Evolutionary conservation across 2,113 vertebrate species (phyloP), one percentile per base, ranked within the genome.

Genomic region (Gulo gulo): DNA sequence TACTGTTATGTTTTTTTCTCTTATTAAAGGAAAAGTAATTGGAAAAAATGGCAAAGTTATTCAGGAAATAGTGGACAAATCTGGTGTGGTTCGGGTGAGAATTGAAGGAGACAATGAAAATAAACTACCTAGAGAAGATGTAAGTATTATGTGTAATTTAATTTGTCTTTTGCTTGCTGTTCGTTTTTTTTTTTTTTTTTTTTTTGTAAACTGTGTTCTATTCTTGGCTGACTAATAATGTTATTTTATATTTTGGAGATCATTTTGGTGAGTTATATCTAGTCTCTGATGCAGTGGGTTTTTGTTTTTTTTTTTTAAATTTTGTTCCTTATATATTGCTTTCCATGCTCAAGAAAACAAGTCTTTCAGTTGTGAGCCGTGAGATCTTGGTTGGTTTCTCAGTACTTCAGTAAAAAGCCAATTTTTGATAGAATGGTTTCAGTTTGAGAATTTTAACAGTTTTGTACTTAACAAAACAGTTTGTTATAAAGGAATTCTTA

Each of bases 31-130:
- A 98, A 99, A 99, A 98, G 99, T 99, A 93, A 99, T 99, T 99
- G 99, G 99, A 85, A 99, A 99, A 99, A 99, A 99, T 98, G 99
- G 99, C 97, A 99, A 99, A 98, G 99, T 99, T 90, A 99, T 99
- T 98, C 99, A 99, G 95, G 99, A 99, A 98, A 99, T 99, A 97
- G 99, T 99, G 96, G 99, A 99, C 98, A 99, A 99, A 97, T 99
- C 99, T 97, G 99, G 99, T 98, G 99, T 99, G 86, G 99, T 99
- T 98, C 98, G 99, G 97, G 99, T 99, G 97, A 98, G 99, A 98
- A 99, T 99, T 98, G 99, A 99, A 99, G 99, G 99, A 96, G 99
- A 99, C 96, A 99, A 99, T 97, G 99, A 99, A 98, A 99, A 99
- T 97, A 99, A 99, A 95, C 98, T 99, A 93, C 99, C 99, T 71